Conservation (phyloP, 2,113 vertebrate genomes). For the Phalacrocorax brasilianus region DNA sequence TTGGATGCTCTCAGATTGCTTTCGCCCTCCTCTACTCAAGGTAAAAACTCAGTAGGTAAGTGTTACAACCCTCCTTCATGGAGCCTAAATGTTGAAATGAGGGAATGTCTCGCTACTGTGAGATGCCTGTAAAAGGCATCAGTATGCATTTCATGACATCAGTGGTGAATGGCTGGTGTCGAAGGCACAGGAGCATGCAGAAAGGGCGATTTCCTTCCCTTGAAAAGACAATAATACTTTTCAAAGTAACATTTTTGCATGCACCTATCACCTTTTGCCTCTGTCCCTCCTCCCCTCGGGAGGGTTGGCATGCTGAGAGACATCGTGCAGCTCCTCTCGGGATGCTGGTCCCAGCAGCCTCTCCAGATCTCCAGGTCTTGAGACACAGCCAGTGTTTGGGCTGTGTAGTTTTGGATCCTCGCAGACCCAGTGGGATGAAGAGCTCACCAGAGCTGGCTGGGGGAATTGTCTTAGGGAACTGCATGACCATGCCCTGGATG, state of each 20-base stretch:
- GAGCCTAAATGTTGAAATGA: background rate
- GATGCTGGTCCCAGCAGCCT: background rate
- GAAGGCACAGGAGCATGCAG: background rate
- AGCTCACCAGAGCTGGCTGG: background rate
- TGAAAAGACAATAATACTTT: background rate
- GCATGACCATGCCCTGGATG: background rate
- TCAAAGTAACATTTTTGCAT: background rate
- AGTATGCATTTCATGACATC: background rate
- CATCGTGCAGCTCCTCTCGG: rapidly evolving
- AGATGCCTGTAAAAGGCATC: background rate
- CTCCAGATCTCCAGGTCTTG: background rate
- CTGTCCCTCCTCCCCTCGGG: background rate
- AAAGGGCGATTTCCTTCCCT: background rate
- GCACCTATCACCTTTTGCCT: background rate
- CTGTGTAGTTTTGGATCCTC: background rate
- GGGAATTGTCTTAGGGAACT: no score
- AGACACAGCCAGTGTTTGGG: no score
- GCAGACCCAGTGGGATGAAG: background rate
- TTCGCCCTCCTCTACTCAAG: background rate
- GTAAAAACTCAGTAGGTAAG: background rate
- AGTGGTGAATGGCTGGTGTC: rapidly evolving
- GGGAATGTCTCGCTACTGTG: background rate
- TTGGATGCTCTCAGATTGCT: background rate
- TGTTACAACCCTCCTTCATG: background rate
- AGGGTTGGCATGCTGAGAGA: background rate